phyloP scores from a whole-genome alignment of 2,888 invertebrate genomes.

The Melanotus villosus region DNA sequence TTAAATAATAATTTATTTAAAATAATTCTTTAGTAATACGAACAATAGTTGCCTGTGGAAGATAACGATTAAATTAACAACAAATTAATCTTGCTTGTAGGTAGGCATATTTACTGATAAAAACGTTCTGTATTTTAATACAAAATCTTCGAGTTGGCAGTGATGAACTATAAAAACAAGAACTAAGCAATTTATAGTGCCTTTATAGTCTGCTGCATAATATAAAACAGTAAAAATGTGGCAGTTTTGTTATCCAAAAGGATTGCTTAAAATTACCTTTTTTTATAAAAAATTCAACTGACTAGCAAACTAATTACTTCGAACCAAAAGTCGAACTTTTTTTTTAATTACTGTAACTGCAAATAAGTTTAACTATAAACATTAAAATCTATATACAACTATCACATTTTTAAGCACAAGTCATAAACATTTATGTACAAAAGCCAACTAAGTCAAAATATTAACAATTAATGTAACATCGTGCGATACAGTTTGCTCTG shows the following conservation, averaged over 20 bases:
- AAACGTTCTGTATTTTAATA: neutral
- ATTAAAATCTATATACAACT: conserved; percentile 13
- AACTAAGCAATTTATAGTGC: neutral
- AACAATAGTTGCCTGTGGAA: too few relatives aligned
- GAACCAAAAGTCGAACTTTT: conserved; percentile 1
- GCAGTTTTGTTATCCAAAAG: neutral
- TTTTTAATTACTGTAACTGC: neutral
- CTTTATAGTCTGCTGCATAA: neutral
- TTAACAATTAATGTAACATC: too few relatives aligned
- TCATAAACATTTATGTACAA: conserved; percentile 26
- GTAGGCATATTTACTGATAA: neutral
- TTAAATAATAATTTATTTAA: too few relatives aligned
- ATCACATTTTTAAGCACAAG: conserved; percentile 29
- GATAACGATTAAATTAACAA: too few relatives aligned
- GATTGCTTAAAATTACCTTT: neutral
- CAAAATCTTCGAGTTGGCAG: neutral
- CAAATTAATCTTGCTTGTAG: neutral
- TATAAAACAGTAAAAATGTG: neutral
- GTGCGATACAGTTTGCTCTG: neutral
- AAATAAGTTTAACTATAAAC: neutral
- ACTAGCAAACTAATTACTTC: conserved; percentile 7
- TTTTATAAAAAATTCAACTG: conserved; percentile 19
- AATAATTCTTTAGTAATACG: too few relatives aligned
- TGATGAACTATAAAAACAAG: neutral
- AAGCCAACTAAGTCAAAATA: conserved; percentile 18